These are phyloP conservation scores for Anolis apletophallus DNA, from an alignment of 2,797 vertebrate species.

Conservation along the genomic window DNA sequence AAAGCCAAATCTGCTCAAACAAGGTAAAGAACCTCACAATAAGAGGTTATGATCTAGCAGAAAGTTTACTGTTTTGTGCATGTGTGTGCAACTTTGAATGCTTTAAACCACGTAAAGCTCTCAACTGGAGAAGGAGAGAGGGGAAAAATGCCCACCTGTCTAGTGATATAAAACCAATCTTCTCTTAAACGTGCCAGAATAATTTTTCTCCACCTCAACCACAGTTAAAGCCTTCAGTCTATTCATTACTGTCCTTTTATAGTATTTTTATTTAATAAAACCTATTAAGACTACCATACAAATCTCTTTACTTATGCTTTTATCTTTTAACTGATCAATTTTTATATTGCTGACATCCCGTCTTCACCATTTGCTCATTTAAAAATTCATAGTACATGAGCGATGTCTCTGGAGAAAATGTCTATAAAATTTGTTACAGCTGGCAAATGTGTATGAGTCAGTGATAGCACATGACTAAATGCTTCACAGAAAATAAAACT, in stretches of 20 bases:
- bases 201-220: constrained; percentile 82
- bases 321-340: constrained; percentile 99
- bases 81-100: constrained; percentile 55
- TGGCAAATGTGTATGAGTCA: constrained; percentile 86
- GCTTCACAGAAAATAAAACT: constrained; percentile 95
- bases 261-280: constrained; percentile 99
- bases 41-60: background rate
- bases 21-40: accelerated
- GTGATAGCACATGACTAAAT: constrained; percentile 88
- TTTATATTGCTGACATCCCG: constrained; percentile 99
- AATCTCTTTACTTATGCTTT: constrained; percentile 95
- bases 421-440: constrained; percentile 94
- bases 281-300: constrained; percentile 99
- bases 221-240: constrained; percentile 79
- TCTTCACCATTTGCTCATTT: constrained; percentile 96
- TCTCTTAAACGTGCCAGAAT: constrained; percentile 80
- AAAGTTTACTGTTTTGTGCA: constrained; percentile 31
- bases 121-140: constrained; percentile 53
- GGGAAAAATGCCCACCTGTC: constrained; percentile 76
- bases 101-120: constrained; percentile 71
- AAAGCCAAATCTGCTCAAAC: accelerated
- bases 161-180: constrained; percentile 82
- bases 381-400: constrained; percentile 97
- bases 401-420: constrained; percentile 92
- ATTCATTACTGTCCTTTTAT: constrained; percentile 91